Conservation (phyloP, 1,140 invertebrate species). For the Drosophila neocordata region DNA sequence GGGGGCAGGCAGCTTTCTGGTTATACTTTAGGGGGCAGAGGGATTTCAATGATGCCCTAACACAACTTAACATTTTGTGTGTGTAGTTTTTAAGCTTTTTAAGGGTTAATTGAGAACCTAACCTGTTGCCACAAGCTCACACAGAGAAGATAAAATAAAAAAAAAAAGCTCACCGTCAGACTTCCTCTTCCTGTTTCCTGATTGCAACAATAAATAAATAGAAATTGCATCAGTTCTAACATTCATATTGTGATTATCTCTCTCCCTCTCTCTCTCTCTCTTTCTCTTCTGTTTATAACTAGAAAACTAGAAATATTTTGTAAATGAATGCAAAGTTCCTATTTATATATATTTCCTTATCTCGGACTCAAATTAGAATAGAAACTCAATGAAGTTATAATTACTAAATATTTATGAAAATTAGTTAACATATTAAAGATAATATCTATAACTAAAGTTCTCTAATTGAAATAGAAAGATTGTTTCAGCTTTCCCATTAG, state of each 20-base stretch:
- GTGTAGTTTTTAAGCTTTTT: constrained; percentile 8
- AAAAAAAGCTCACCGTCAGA: too few relatives aligned
- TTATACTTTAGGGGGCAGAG: neutral
- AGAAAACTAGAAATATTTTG: neutral
- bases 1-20: constrained; percentile 23
- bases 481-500: too few relatives aligned
- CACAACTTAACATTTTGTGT: neutral
- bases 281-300: neutral
- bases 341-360: too few relatives aligned
- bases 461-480: too few relatives aligned
- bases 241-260: too few relatives aligned
- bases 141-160: neutral
- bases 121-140: constrained; percentile 12
- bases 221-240: constrained; percentile 6
- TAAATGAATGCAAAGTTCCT: neutral
- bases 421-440: too few relatives aligned
- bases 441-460: too few relatives aligned
- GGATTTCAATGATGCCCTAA: neutral
- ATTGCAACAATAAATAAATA: neutral
- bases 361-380: too few relatives aligned
- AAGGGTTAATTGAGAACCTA: neutral
- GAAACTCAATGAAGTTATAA: too few relatives aligned
- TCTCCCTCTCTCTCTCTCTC: neutral
- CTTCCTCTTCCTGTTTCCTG: constrained; percentile 6
- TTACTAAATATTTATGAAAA: too few relatives aligned